Conservation (phyloP, 2,113 vertebrate species). For the Gasterosteus aculeatus region DNA sequence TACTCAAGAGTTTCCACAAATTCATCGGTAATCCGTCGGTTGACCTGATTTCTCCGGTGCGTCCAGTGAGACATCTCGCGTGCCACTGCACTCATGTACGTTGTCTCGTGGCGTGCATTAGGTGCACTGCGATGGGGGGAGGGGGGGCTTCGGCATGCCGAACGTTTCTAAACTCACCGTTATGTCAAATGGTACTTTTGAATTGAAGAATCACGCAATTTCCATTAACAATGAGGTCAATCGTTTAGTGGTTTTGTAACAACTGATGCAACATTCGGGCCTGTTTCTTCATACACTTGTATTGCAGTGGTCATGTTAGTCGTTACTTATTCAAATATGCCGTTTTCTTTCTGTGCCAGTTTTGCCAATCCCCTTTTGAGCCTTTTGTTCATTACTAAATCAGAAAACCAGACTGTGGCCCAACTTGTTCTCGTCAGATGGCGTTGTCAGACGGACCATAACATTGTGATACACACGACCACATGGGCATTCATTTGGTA, state of each 20-base stretch:
- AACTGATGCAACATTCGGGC: not conserved
- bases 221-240: not conserved
- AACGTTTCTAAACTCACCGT: not conserved
- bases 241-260: not conserved
- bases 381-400: not conserved
- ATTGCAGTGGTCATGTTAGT: not conserved
- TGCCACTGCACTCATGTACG: not conserved
- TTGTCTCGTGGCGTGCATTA: not conserved
- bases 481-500: not conserved
- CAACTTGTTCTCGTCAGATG: not conserved
- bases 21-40: constrained; percentile 56
- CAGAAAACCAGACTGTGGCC: not conserved
- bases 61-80: not conserved
- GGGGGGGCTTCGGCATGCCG: not conserved
- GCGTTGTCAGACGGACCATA: not conserved
- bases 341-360: not conserved
- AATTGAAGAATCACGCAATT: not conserved
- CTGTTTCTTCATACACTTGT: not conserved
- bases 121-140: not conserved
- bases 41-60: constrained; percentile 60
- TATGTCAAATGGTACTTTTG: not conserved
- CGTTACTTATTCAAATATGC: not conserved
- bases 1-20: constrained; percentile 57
- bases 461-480: not conserved
- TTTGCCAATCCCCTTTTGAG: not conserved